phyloP scores from a whole-genome alignment of 2,797 vertebrate species.

The Premnoplex brunnescens region DNA sequence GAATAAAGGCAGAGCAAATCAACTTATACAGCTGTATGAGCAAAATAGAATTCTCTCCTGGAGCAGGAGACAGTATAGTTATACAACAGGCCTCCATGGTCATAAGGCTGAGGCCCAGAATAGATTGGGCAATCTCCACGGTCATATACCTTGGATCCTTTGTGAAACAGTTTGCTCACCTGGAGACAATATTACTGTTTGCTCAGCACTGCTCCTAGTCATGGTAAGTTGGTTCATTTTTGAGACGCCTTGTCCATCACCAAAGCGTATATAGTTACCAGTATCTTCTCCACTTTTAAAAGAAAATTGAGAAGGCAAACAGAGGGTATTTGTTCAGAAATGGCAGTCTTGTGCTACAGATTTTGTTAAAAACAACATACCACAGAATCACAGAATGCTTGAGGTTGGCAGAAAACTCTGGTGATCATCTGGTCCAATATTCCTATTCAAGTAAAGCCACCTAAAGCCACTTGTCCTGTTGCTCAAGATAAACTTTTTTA shows the following conservation, averaged over 20 bases:
- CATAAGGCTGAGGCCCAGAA: background rate
- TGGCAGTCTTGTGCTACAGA: background rate
- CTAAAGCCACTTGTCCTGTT: background rate
- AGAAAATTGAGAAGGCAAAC: background rate
- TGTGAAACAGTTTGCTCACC: background rate
- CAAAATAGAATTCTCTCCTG: slow-evolving; percentile 44
- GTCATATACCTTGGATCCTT: background rate
- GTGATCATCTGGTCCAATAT: fast-evolving
- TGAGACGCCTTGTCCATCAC: background rate
- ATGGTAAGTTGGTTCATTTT: background rate
- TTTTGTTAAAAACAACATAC: background rate
- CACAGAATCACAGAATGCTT: background rate
- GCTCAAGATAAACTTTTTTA: background rate
- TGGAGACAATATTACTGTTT: background rate
- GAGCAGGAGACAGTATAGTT: background rate
- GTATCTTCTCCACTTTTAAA: background rate
- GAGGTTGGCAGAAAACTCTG: background rate
- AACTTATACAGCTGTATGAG: slow-evolving; percentile 25
- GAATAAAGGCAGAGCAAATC: slow-evolving; percentile 59
- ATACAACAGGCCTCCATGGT: background rate
- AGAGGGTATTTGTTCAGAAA: background rate
- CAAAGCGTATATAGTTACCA: background rate
- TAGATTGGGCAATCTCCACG: background rate
- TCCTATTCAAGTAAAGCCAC: background rate
- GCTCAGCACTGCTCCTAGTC: background rate